A percentile compares a stretch with the other conserved stretches of the same genome.
phyloP scores from a whole-genome alignment of 2,888 invertebrate genomes.

The Micropterix aruncella region DNA sequence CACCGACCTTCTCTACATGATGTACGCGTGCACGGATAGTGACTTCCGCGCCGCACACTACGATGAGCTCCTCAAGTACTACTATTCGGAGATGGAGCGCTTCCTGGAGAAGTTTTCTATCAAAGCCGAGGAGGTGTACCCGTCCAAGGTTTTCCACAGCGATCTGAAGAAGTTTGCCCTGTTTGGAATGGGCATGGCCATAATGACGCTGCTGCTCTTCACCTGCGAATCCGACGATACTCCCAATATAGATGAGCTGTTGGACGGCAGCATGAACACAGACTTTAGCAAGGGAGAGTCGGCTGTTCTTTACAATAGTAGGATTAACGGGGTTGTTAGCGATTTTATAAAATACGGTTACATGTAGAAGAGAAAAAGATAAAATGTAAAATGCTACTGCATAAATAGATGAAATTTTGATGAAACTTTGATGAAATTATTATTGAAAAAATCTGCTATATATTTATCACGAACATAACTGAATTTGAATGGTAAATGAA shows the following conservation, averaged over 20 bases:
- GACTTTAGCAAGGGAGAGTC: not conserved
- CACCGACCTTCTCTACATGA: constrained; percentile 24
- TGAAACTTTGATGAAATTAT: too few relatives aligned
- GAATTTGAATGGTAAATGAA: too few relatives aligned
- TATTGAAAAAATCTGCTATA: too few relatives aligned
- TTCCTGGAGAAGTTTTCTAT: constrained; percentile 13
- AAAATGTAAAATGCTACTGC: too few relatives aligned
- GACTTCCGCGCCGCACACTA: constrained; percentile 23
- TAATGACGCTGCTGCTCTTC: constrained; percentile 15
- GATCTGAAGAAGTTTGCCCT: constrained; percentile 17
- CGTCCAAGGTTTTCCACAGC: constrained; percentile 14
- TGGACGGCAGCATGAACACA: not conserved
- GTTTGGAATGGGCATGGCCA: constrained; percentile 15
- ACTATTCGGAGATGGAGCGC: constrained; percentile 21
- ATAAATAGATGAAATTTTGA: too few relatives aligned
- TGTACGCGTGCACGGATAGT: constrained; percentile 25
- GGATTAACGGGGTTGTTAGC: not conserved
- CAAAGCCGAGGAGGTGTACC: constrained; percentile 5
- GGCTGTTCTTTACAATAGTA: not conserved
- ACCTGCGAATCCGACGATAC: constrained; percentile 13
- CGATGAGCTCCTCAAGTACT: constrained; percentile 18
- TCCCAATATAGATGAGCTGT: constrained; percentile 8
- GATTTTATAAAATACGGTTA: not conserved
- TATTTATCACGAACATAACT: too few relatives aligned
- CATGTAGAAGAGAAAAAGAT: too few relatives aligned